phyloP scores from a whole-genome alignment of 2,797 vertebrate genomes.

The Phoebastria nigripes region DNA sequence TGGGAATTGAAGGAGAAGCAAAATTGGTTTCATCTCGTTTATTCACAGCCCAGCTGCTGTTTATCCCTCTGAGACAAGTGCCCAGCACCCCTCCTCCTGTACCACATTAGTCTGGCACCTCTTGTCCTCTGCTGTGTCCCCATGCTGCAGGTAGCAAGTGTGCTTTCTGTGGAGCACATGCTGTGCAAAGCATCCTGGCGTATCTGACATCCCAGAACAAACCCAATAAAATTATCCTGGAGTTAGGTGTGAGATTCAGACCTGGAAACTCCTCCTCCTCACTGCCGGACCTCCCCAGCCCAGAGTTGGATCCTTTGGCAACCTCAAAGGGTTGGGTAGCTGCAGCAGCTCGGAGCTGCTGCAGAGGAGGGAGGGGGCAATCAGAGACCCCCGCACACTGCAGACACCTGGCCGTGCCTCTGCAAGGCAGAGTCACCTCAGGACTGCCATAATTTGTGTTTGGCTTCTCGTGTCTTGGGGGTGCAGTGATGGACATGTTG shows the following conservation, averaged over 20 bases:
- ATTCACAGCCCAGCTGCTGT: not conserved
- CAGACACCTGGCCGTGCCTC: not conserved
- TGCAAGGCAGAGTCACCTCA: not conserved
- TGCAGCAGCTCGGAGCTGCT: not conserved
- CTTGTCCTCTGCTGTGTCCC: not conserved
- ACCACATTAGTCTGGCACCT: not conserved
- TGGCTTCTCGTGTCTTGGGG: not conserved
- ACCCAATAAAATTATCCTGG: not conserved
- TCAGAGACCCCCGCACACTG: rapidly evolving
- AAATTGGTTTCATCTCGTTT: not conserved
- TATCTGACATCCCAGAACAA: not conserved
- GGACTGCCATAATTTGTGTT: not conserved
- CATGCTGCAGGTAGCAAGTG: not conserved
- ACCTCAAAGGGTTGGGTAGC: not conserved
- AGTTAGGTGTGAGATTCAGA: not conserved
- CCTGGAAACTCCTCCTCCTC: not conserved
- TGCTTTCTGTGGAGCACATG: not conserved
- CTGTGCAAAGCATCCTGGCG: not conserved
- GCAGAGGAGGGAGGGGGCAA: not conserved
- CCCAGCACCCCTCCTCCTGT: not conserved
- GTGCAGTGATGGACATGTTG: not conserved
- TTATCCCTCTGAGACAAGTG: not conserved
- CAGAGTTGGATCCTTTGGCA: not conserved
- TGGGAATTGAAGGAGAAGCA: not conserved
- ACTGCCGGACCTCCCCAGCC: not conserved